Conservation (phyloP, 2,888 invertebrate species). For the Synanthedon myopaeformis region DNA sequence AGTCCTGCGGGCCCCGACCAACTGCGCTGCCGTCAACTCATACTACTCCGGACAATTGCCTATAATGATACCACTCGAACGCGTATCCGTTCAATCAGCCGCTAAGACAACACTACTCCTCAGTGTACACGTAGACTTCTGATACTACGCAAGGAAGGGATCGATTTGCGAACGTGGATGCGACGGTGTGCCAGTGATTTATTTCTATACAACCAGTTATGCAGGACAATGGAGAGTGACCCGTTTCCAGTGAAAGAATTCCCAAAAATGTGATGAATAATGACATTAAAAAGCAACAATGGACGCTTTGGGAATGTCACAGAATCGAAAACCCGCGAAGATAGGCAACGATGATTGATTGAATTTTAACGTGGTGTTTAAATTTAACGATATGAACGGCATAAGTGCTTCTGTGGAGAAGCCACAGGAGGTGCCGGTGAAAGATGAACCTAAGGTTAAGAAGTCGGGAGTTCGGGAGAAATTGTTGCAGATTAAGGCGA, state of each 20-base stretch:
- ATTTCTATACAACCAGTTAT: neutral
- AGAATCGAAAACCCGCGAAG: neutral
- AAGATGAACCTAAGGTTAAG: slow-evolving; percentile 35
- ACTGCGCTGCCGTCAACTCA: slow-evolving; percentile 38
- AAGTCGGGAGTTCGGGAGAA: slow-evolving; percentile 47
- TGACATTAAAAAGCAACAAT: neutral
- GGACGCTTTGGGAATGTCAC: neutral
- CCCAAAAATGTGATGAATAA: neutral
- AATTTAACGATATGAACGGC: slow-evolving; percentile 48
- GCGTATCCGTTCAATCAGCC: slow-evolving; percentile 62
- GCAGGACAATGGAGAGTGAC: neutral
- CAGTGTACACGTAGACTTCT: slow-evolving; percentile 40
- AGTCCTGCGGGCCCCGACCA: slow-evolving; percentile 41
- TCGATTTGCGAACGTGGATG: neutral
- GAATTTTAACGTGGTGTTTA: slow-evolving; percentile 8
- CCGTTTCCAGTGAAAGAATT: neutral
- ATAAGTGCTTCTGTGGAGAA: slow-evolving; percentile 45
- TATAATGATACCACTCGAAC: slow-evolving; percentile 62
- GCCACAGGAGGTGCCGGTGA: slow-evolving; percentile 29
- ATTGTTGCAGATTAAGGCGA: slow-evolving; percentile 62
- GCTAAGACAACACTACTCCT: slow-evolving; percentile 56
- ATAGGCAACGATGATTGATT: slow-evolving; percentile 28
- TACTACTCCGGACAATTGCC: slow-evolving; percentile 54
- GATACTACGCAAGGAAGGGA: slow-evolving; percentile 18
- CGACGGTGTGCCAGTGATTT: neutral